These are phyloP conservation scores for Zygaena filipendulae DNA, from an alignment of 2,888 invertebrate genomes.

Conservation along the genomic window DNA sequence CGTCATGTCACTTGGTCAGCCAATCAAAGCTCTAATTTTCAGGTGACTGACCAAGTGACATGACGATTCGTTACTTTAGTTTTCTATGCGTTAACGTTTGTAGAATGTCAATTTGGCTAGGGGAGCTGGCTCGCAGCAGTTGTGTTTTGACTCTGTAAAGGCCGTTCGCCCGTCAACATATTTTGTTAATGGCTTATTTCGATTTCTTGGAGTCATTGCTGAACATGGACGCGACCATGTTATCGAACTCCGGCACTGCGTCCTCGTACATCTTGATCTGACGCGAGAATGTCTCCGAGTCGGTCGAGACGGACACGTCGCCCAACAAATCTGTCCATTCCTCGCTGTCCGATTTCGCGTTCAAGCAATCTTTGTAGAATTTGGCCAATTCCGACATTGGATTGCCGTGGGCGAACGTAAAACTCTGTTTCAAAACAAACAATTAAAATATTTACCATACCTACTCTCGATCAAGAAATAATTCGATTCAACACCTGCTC, in stretches of 20 bases:
- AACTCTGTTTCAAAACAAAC: no score
- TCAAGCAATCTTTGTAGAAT: constrained; percentile 84
- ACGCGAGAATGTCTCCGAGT: constrained; percentile 70
- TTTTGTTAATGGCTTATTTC: no score
- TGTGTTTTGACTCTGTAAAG: no score
- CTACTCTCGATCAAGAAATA: background rate
- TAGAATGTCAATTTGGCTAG: no score
- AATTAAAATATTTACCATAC: no score
- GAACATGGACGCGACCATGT: constrained; percentile 77
- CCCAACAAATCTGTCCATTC: constrained; percentile 34
- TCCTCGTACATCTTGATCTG: constrained; percentile 81
- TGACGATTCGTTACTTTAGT: no score
- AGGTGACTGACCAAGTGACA: no score
- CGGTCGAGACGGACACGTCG: constrained; percentile 25
- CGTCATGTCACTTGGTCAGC: no score
- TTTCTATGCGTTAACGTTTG: no score
- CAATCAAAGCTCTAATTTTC: no score
- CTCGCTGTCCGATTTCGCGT: constrained; percentile 60
- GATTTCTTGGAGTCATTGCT: constrained; percentile 43
- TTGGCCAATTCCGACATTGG: constrained; percentile 79
- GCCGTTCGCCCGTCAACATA: no score
- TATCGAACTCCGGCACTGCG: constrained; percentile 79
- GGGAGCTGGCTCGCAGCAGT: no score
- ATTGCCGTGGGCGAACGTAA: constrained; percentile 80
- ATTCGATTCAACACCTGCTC: background rate